Evolutionary conservation across 1,140 invertebrate genomes (phyloP), one percentile per base, ranked within the genome.

Genomic region (Drosophila triauraria): DNA sequence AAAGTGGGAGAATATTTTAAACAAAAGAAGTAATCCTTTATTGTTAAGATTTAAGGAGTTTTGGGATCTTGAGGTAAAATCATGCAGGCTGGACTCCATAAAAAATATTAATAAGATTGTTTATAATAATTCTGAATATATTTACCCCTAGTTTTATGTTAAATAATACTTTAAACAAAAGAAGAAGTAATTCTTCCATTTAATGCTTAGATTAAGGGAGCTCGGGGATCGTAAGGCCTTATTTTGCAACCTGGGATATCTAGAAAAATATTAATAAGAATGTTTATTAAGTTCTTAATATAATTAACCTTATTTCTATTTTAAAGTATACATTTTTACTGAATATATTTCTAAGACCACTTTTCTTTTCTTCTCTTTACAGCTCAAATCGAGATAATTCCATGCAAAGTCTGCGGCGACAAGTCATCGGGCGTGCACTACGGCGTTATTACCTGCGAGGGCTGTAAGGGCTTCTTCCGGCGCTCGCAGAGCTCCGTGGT

Each of bases 351-450:
- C 32, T 7, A 32, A 20, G 7, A 0, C 13, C n/a, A 2, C 4
- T 7, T 62, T 65, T 78, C 82, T 57, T 69, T 75, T 87, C 88
- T 75, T 94, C 90, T 75, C 94, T 92, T 92, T 97, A 17, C 96
- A 99, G 98, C 98, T 94, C 98, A 99, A 96, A 99, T 99, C 93
- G 98, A 99, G 95, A 99, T 99, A 94, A 99, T 99, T 94, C 98
- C 98, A 92, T 99, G 99, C 95, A 99, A 99, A 94, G 99, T 99
- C 88, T 99, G 99, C 94, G 98, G 98, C 75, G 98, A 99, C 95
- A 99, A 99, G 94, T 99, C 98, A 87, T 99, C 98, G 59, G 99
- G 99, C 35, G 99, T 99, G 51, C 99, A 99, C 94, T 99, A 99
- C 94, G 99, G 99, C 38, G 98, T 99, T 53, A 99, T 99, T 93